These are phyloP conservation scores for Gallinago media DNA, from an alignment of 2,113 vertebrate genomes.

Conservation along the genomic window DNA sequence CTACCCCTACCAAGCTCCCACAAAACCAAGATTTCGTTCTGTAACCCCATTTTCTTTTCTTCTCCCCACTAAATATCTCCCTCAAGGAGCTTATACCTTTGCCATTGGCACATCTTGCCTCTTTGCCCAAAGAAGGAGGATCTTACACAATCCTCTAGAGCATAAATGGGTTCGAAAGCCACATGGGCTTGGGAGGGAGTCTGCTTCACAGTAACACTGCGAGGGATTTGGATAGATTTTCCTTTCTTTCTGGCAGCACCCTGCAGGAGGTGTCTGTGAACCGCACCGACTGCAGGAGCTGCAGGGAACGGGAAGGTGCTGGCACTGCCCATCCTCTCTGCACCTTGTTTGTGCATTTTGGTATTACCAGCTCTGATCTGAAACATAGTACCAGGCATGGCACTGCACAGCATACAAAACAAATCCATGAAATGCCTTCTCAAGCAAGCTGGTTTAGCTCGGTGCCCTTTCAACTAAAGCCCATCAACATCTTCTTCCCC, in stretches of 20 bases:
- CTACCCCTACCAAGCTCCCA: not conserved
- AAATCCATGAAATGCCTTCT: not conserved
- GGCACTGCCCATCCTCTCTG: not conserved
- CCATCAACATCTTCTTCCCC: not conserved
- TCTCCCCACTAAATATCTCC: not conserved
- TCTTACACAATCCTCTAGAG: not conserved
- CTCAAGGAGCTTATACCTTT: not conserved
- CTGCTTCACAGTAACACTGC: not conserved
- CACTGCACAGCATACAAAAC: not conserved
- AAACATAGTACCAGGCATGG: not conserved
- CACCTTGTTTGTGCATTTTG: not conserved
- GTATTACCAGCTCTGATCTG: not conserved
- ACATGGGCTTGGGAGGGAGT: not conserved
- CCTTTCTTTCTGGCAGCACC: not conserved
- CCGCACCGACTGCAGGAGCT: rapidly evolving
- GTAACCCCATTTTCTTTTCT: not conserved
- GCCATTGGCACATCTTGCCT: not conserved
- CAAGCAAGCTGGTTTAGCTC: not conserved
- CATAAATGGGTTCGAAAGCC: not conserved
- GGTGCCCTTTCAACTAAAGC: not conserved
- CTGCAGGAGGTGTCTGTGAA: not conserved
- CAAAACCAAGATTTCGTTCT: not conserved
- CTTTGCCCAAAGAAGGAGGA: not conserved
- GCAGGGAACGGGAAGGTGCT: not conserved
- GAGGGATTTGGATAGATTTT: not conserved